Evolutionary conservation across 2,888 invertebrate genomes (phyloP).

Genomic region (Osmoderma eremita): DNA sequence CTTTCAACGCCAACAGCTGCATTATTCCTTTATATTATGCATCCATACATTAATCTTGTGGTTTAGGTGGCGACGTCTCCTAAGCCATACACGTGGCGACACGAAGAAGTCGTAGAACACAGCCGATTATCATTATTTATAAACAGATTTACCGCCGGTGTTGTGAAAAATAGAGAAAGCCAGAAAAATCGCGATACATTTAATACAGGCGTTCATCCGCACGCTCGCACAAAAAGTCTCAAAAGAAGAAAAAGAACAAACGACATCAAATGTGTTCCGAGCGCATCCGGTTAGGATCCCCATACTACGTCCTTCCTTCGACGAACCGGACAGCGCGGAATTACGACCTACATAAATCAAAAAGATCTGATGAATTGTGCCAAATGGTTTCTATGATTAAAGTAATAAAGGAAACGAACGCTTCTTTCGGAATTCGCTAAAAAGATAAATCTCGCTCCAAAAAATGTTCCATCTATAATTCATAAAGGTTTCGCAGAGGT

Average conservation of each 20-base stretch:
- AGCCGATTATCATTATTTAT: conserved; percentile 35
- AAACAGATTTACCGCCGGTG: conserved; percentile 28
- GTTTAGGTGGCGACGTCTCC: conserved; percentile 13
- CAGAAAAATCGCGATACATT: conserved; percentile 38
- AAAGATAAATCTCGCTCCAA: conserved; percentile 48
- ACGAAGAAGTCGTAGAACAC: conserved; percentile 17
- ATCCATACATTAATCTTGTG: conserved; percentile 10
- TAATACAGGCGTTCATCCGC: conserved; percentile 24
- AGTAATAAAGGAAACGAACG: conserved; percentile 63
- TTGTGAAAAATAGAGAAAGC: conserved; percentile 30
- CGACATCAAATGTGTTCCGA: conserved; percentile 20
- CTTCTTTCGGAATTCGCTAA: conserved; percentile 50
- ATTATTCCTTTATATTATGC: neutral
- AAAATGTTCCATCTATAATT: conserved; percentile 59
- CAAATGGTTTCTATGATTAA: conserved; percentile 65
- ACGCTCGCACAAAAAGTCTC: neutral
- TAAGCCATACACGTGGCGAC: neutral
- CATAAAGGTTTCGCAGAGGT: conserved; percentile 55
- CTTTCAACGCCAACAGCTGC: neutral
- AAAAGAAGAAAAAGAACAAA: conserved; percentile 21
- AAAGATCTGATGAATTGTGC: conserved; percentile 62
- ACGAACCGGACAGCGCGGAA: conserved; percentile 28
- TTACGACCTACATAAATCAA: conserved; percentile 57
- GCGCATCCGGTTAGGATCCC: conserved; percentile 21
- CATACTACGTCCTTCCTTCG: conserved; percentile 9